Conservation (phyloP, 2,113 vertebrate genomes). For the Dipodomys merriami region DNA sequence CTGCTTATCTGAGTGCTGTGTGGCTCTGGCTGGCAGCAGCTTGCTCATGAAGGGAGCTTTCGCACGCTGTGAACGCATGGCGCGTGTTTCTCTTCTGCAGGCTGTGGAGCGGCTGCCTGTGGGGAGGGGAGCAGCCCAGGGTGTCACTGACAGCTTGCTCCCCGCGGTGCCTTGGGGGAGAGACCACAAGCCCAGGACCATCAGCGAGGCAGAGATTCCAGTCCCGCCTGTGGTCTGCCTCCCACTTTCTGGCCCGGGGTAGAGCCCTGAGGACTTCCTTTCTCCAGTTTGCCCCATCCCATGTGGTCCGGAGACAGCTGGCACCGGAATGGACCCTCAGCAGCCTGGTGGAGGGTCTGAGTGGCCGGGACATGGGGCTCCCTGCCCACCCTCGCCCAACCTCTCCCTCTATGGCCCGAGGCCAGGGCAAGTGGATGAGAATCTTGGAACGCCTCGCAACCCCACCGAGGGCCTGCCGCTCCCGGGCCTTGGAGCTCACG, state of each 20-base stretch:
- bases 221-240: too few species aligned
- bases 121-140: background rate
- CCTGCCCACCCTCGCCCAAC: background rate
- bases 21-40: background rate
- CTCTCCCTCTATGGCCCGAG: background rate
- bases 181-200: background rate
- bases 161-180: background rate
- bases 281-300: too few species aligned
- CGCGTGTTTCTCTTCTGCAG: background rate
- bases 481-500: too few species aligned
- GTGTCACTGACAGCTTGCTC: background rate
- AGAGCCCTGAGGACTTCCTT: too few species aligned
- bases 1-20: slow-evolving; percentile 14
- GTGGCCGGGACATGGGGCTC: background rate
- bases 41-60: background rate
- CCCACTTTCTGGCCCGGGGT: background rate
- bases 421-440: accelerated
- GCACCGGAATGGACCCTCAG: background rate
- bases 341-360: background rate
- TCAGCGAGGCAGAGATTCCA: too few species aligned
- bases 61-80: background rate
- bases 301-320: too few species aligned
- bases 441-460: background rate
- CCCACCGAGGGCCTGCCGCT: background rate
- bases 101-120: background rate